These are phyloP conservation scores for Hydrozoanthus tunicans DNA, from an alignment of 64 coral and sea anemone species.

Conservation along the genomic window DNA sequence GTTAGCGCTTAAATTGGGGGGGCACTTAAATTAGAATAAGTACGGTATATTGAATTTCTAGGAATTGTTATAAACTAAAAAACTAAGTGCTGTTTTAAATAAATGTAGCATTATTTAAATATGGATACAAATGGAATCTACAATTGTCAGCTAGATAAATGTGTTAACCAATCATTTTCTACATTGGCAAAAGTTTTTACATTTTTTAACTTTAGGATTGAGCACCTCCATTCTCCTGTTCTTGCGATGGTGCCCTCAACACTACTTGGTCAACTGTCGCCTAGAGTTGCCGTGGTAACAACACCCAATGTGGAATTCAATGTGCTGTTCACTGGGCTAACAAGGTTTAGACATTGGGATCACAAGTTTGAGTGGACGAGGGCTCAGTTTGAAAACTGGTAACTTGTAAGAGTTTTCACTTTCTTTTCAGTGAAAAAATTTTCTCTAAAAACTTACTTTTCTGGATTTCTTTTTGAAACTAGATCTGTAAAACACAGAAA, in stretches of 20 bases:
- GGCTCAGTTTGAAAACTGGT: slow-evolving; percentile 93
- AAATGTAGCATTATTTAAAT: too few species aligned
- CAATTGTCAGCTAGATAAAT: too few species aligned
- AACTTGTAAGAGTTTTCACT: background rate
- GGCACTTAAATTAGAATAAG: too few species aligned
- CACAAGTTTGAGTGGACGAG: slow-evolving; percentile 99
- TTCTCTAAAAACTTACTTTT: background rate
- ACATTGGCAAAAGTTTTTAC: background rate
- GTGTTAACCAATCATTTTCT: too few species aligned
- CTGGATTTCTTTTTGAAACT: too few species aligned
- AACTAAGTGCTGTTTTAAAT: too few species aligned
- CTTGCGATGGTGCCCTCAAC: slow-evolving; percentile 75
- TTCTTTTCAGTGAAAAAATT: background rate
- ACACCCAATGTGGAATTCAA: slow-evolving; percentile 99
- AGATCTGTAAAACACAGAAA: too few species aligned
- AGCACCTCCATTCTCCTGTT: slow-evolving; percentile 75
- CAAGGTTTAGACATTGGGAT: slow-evolving; percentile 94
- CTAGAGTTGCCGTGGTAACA: slow-evolving; percentile 92
- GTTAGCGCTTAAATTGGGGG: too few species aligned
- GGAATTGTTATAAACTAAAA: too few species aligned
- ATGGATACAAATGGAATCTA: too few species aligned
- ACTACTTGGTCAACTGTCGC: slow-evolving; percentile 88
- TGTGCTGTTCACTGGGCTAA: slow-evolving; percentile 81
- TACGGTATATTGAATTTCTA: too few species aligned
- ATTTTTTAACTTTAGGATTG: slow-evolving; percentile 65